Evolutionary conservation across 2,797 vertebrate species (phyloP).

Genomic region (Sorex maritimensis): DNA sequence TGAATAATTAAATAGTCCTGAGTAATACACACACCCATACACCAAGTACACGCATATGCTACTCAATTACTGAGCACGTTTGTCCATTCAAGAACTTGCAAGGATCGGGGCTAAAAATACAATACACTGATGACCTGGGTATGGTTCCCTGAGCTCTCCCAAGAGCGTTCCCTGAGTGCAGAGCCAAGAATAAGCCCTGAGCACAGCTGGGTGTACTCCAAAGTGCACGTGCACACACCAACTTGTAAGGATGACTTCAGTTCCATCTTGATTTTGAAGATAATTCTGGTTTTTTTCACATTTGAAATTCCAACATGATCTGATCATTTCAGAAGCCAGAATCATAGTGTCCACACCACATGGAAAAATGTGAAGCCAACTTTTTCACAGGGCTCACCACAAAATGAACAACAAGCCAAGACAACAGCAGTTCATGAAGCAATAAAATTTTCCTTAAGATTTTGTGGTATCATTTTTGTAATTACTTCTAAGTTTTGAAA

Average conservation of each 20-base stretch:
- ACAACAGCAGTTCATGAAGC: constrained; percentile 17
- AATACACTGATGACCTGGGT: too few relatives aligned
- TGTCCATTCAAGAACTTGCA: constrained; percentile 81
- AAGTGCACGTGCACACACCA: too few relatives aligned
- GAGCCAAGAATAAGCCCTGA: too few relatives aligned
- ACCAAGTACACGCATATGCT: constrained; percentile 68
- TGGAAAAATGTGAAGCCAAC: constrained; percentile 75
- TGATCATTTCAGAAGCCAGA: constrained; percentile 74
- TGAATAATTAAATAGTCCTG: constrained; percentile 86
- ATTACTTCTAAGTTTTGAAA: constrained; percentile 69
- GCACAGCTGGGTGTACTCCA: too few relatives aligned
- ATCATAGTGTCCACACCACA: constrained; percentile 57
- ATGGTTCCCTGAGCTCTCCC: too few relatives aligned
- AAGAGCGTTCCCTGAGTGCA: too few relatives aligned
- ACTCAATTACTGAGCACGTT: constrained; percentile 81
- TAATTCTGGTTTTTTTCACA: constrained; percentile 80
- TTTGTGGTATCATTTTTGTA: constrained; percentile 69
- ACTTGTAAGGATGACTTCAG: constrained; percentile 83
- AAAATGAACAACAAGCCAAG: constrained; percentile 66
- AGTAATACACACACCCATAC: constrained; percentile 56
- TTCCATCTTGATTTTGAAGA: constrained; percentile 77
- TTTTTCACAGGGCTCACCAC: constrained; percentile 51
- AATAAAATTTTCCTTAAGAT: constrained; percentile 63
- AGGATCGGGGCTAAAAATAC: constrained; percentile 56
- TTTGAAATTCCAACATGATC: constrained; percentile 82